Evolutionary conservation across 92 coral and sea anemone genomes (phyloP).

Genomic region (Galaxea fascicularis): DNA sequence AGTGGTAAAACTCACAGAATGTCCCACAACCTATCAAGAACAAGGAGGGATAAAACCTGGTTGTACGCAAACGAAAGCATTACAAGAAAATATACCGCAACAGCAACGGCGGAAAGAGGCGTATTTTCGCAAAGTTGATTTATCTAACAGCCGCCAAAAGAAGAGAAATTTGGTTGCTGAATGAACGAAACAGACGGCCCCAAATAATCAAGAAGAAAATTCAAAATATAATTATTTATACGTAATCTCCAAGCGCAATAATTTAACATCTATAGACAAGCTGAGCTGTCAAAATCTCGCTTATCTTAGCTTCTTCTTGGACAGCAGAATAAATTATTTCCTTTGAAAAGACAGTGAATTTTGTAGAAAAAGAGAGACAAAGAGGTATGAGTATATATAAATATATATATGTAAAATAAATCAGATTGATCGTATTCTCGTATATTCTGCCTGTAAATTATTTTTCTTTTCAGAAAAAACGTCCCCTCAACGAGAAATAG

Average conservation of each 20-base stretch:
- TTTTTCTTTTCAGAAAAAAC: conserved; percentile 45
- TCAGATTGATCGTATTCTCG: conserved; percentile 58
- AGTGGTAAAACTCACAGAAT: conserved; percentile 29
- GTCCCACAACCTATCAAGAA: conserved; percentile 26
- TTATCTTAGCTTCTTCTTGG: conserved; percentile 38
- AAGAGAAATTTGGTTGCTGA: background rate
- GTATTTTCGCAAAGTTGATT: conserved; percentile 9
- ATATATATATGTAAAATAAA: conserved; percentile 51
- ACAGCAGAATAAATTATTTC: conserved; percentile 41
- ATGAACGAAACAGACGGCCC: conserved; percentile 25
- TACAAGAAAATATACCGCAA: conserved; percentile 6
- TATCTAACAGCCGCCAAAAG: background rate
- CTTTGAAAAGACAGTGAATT: conserved; percentile 47
- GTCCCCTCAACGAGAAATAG: conserved; percentile 33
- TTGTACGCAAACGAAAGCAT: conserved; percentile 17
- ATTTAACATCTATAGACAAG: conserved; percentile 45
- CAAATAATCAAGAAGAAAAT: conserved; percentile 33
- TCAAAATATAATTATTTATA: conserved; percentile 44
- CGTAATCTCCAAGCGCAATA: conserved; percentile 45
- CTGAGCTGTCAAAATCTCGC: conserved; percentile 44
- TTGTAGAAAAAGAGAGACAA: conserved; percentile 47
- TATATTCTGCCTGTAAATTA: conserved; percentile 57
- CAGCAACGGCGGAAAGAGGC: background rate
- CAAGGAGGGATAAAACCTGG: conserved; percentile 26
- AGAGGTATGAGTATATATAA: conserved; percentile 6